Percentiles rank a stretch among this genome's conserved stretches.
These are phyloP conservation scores for Liolophura sinensis DNA, from an alignment of 1,140 invertebrate genomes.

Conservation along the genomic window DNA sequence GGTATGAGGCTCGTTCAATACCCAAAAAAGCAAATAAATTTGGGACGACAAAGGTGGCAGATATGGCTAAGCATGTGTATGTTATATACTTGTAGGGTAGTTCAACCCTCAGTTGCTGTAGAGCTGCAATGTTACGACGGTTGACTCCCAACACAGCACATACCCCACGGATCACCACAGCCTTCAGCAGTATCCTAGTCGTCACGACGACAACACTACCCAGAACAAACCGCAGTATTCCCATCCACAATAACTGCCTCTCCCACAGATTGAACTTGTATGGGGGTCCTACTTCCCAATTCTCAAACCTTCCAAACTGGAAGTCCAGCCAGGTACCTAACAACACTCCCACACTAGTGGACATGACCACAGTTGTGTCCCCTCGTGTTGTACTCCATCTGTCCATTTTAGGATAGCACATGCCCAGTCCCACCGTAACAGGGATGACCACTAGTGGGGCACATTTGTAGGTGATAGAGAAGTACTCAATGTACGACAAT, in stretches of 20 bases:
- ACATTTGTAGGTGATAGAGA: slow-evolving; percentile 70
- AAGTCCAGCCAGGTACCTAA: slow-evolving; percentile 84
- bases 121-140: slow-evolving; percentile 56
- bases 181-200: slow-evolving; percentile 72
- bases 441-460: slow-evolving; percentile 71
- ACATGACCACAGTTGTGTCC: slow-evolving; percentile 83
- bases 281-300: slow-evolving; percentile 61
- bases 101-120: slow-evolving; percentile 65
- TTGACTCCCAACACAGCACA: slow-evolving; percentile 70
- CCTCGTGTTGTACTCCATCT: slow-evolving; percentile 66
- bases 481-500: slow-evolving; percentile 73
- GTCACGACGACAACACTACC: slow-evolving; percentile 74
- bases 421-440: slow-evolving; percentile 71
- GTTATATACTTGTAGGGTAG: slow-evolving; percentile 77
- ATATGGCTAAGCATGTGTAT: slow-evolving; percentile 60
- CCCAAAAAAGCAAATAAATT: slow-evolving; percentile 74
- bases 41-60: slow-evolving; percentile 75
- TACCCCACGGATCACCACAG: slow-evolving; percentile 69
- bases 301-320: slow-evolving; percentile 69
- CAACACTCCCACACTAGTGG: slow-evolving; percentile 74
- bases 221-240: slow-evolving; percentile 73
- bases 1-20: slow-evolving; percentile 81
- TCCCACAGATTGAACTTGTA: slow-evolving; percentile 68
- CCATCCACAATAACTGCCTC: slow-evolving; percentile 71
- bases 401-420: slow-evolving; percentile 67